phyloP scores from a whole-genome alignment of 2,797 vertebrate genomes.

The Argyrosomus regius region DNA sequence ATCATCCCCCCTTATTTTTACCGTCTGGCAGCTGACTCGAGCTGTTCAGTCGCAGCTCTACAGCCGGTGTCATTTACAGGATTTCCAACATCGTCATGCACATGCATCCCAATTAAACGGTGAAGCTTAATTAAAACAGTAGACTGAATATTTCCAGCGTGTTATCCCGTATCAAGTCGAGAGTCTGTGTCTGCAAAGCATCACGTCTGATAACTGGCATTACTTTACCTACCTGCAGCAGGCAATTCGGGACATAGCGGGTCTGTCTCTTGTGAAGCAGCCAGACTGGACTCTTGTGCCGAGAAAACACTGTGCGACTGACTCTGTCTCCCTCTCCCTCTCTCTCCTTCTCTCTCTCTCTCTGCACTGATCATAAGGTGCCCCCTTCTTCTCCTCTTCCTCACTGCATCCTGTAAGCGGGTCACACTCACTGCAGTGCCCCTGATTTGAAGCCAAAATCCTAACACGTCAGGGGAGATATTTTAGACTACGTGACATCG shows the following conservation, averaged over 20 bases:
- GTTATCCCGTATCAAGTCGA: neutral
- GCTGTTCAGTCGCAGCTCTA: conserved; percentile 4
- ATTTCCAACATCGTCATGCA: conserved; percentile 49
- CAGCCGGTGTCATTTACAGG: conserved; percentile 35
- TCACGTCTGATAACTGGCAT: neutral
- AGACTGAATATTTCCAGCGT: conserved; percentile 5
- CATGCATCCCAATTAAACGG: conserved; percentile 38
- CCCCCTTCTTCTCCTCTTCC: conserved; percentile 91
- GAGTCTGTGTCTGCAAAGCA: conserved; percentile 10
- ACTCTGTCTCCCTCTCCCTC: conserved; percentile 27
- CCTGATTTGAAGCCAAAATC: conserved; percentile 68
- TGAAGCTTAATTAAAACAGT: conserved; percentile 37
- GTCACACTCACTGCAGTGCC: conserved; percentile 88
- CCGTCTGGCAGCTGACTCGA: conserved; percentile 15
- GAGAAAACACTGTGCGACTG: conserved; percentile 68
- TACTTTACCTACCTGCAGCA: conserved; percentile 79
- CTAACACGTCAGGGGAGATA: conserved; percentile 3
- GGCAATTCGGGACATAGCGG: conserved; percentile 70
- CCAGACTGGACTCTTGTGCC: conserved; percentile 80
- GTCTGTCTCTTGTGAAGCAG: conserved; percentile 75
- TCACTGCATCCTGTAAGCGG: conserved; percentile 91
- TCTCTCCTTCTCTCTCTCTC: conserved; percentile 25
- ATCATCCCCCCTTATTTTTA: neutral
- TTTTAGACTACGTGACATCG: conserved; percentile 3
- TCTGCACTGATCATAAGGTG: conserved; percentile 87